Evolutionary conservation across 2,888 invertebrate species (phyloP), one percentile per base, ranked within the genome.

Genomic region (Ennomos erosarius): DNA sequence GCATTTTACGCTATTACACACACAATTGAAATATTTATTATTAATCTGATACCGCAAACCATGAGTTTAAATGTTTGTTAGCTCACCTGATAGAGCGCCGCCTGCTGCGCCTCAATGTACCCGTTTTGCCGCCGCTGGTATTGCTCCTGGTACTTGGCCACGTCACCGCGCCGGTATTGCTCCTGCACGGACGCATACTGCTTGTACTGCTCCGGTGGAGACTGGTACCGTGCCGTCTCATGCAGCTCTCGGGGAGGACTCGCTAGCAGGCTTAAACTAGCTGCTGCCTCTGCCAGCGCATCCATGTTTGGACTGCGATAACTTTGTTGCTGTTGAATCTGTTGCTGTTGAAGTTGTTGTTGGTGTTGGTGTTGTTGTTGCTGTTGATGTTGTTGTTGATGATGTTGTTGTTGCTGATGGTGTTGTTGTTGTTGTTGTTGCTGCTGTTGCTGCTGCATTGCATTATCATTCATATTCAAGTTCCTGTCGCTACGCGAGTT

Each of bases 131-230:
- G 79, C 33, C 79, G 79, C 62, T 79, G 84, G 64, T 82, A 85
- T 46, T 82, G 85, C 52, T 88, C 88, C 60, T 84, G 86, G 67
- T 87, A 89, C 65, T 88, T 83, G 26, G 73, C 75, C 53, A 76
- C 60, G 10, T 84, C 83, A 37, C 70, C 74, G 36, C 71, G 47
- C n/a, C 38, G 46, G 36, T 48, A 58, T 34, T 46, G 48, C 45
- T 66, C 66, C 33, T 55, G 60, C 40, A 67, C 10, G 8, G 39
- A 12, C 45, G 64, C 39, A 44, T 49, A 46, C 54, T 65, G 61
- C 35, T 54, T 55, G 46, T 64, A 64, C 9, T 64, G 64, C 5
- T 68, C 68, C 1, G 59, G 62, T 0, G 63, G 62, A 0, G 61
- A 55, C 33, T 62, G 53, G 42, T 65, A 65, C 8, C 44, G 47